phyloP scores from a whole-genome alignment of 2,113 vertebrate genomes.

The Gobiocypris rarus region DNA sequence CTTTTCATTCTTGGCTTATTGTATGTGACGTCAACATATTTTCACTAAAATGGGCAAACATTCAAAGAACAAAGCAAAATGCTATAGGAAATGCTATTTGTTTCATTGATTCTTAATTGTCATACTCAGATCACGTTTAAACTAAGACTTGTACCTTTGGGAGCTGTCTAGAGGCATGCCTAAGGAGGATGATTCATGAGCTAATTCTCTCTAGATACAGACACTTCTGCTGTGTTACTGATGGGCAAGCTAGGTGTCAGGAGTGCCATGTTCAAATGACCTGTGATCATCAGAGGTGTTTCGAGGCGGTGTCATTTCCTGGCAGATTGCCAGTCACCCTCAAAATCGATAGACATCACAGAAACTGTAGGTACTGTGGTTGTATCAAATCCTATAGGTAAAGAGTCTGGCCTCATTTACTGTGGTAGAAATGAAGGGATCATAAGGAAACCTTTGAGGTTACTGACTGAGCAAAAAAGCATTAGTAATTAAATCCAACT shows the following conservation, averaged over 20 bases:
- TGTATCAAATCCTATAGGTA: constrained; percentile 31
- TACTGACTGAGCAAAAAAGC: constrained; percentile 8
- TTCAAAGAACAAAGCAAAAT: constrained; percentile 25
- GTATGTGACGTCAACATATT: too few species aligned
- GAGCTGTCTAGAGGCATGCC: constrained; percentile 5
- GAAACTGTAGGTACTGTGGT: constrained; percentile 1
- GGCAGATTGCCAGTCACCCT: constrained; percentile 41
- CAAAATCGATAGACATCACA: constrained; percentile 51
- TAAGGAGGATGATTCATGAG: background rate
- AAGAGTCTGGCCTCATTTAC: constrained; percentile 63
- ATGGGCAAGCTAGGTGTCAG: constrained; percentile 18
- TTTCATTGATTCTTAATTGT: constrained; percentile 1
- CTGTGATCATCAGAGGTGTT: constrained; percentile 52
- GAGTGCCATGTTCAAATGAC: constrained; percentile 50
- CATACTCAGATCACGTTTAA: background rate
- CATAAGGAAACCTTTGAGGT: constrained; percentile 38
- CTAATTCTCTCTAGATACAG: constrained; percentile 13
- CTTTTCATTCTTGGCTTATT: background rate
- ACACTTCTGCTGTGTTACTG: constrained; percentile 41
- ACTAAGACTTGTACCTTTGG: background rate
- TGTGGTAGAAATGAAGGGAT: constrained; percentile 63
- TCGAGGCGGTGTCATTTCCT: background rate
- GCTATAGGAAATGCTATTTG: too few species aligned
- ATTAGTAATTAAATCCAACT: background rate
- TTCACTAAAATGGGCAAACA: too few species aligned